These are phyloP conservation scores for Temnopleurus reevesii DNA, from an alignment of 53 echinoderm and acorn worm species.

Conservation along the genomic window DNA sequence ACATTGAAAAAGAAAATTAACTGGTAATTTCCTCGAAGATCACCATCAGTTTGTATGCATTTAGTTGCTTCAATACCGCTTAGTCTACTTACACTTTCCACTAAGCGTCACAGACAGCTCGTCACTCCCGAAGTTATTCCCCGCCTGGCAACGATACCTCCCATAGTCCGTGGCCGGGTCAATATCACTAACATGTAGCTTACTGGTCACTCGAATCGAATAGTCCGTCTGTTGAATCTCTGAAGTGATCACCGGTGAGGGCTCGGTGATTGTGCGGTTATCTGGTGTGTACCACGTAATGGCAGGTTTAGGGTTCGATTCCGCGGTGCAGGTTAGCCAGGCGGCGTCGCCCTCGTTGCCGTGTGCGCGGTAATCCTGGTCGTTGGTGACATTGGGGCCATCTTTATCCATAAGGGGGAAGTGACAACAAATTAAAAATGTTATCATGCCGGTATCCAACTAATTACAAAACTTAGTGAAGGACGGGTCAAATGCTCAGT, in stretches of 20 bases:
- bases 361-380: slow-evolving; percentile 22
- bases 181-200: slow-evolving; percentile 15
- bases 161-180: slow-evolving; percentile 37
- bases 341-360: slow-evolving; percentile 48
- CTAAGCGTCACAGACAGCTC: not conserved
- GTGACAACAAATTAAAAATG: too few species aligned
- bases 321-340: slow-evolving; percentile 44
- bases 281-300: slow-evolving; percentile 59
- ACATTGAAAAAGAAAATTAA: too few species aligned
- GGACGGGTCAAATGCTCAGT: too few species aligned
- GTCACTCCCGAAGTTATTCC: not conserved
- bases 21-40: too few species aligned
- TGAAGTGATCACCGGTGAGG: not conserved
- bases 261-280: not conserved
- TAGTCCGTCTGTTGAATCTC: slow-evolving; percentile 2
- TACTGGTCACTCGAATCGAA: not conserved
- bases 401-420: not conserved
- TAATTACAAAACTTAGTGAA: too few species aligned
- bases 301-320: slow-evolving; percentile 39
- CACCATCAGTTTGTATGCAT: too few species aligned
- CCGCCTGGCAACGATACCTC: not conserved
- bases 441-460: too few species aligned
- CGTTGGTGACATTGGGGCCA: slow-evolving; percentile 51
- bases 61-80: too few species aligned
- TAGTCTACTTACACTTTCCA: slow-evolving; percentile 32